Evolutionary conservation across 2,888 invertebrate genomes (phyloP), one percentile per base, ranked within the genome.

Genomic region (Heliconius ethilla): DNA sequence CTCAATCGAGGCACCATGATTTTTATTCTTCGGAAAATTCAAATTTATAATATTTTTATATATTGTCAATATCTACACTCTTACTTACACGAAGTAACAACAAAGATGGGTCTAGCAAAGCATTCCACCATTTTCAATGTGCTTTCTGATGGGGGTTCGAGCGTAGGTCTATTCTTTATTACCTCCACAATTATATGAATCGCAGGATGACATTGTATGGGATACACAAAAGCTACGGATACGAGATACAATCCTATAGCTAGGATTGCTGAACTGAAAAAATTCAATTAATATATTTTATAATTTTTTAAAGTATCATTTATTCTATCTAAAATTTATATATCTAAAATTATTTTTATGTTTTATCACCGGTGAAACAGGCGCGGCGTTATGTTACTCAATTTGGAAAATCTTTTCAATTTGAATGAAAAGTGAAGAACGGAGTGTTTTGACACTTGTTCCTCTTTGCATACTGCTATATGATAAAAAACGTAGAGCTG

Each of bases 161-260:
- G 0, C 0, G 76, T 45, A 11, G 80, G 37, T 55, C 76, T 77
- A 79, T 88, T 85, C 70, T 85, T 86, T 0, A 90, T 77, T 0
- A 89, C 81, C 55, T 91, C 90, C 1, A 88, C 6, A 4, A 90
- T 84, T 1, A 90, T 88, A 6, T 85, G 80, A 6, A 89, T 86
- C 0, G 86, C 91, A 2, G 91, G 91, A 33, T 88, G 87, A 76
- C 88, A 89, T 70, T 91, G 91, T 3, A 91, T 84, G 0, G 91
- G 91, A 78, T 87, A 90, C 0, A 88, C 81, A 11, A 88, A 86
- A 10, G 83, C 87, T 29, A 90, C 83, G 1, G 91, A 83, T 3
- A 87, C 55, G 72, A 89, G 22, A 77, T 89, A 91, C 9, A 91
- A 55, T 0, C 81, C 84, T 55, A 89, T 86, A 0, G 88, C 85